Evolutionary conservation across 2,113 vertebrate genomes (phyloP).

Genomic region (Platichthys stellatus): DNA sequence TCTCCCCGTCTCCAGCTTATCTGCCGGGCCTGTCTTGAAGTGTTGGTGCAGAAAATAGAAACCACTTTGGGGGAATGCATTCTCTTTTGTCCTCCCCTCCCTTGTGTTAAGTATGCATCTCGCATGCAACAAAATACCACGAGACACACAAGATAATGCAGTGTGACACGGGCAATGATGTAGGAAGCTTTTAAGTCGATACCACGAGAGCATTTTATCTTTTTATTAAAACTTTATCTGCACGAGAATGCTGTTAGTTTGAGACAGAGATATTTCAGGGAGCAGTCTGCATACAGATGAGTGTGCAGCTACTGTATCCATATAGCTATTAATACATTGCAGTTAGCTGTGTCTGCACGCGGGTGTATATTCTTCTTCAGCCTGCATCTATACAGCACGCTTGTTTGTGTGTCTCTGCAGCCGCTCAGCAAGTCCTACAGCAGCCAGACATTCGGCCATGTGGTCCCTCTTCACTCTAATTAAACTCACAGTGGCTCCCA

Average conservation of each 20-base stretch:
- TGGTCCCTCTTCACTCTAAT: conserved; percentile 71
- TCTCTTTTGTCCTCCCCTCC: conserved; percentile 10
- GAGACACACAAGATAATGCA: conserved; percentile 36
- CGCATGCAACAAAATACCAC: conserved; percentile 17
- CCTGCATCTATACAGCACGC: conserved; percentile 10
- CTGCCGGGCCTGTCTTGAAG: conserved; percentile 58
- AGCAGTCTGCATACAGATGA: conserved; percentile 60
- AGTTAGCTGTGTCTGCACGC: background rate
- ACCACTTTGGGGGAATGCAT: conserved; percentile 30
- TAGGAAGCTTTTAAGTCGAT: conserved; percentile 38
- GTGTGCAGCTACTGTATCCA: conserved; percentile 36
- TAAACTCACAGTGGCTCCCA: conserved; percentile 72
- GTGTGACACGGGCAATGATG: conserved; percentile 24
- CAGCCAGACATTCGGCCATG: conserved; percentile 63
- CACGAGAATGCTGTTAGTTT: conserved; percentile 21
- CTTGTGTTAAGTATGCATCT: conserved; percentile 31
- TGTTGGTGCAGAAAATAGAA: conserved; percentile 70
- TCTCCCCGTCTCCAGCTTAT: conserved; percentile 69
- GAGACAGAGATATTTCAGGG: conserved; percentile 33
- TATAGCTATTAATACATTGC: conserved; percentile 44
- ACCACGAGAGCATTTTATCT: conserved; percentile 29
- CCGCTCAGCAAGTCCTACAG: conserved; percentile 42
- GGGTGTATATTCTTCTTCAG: conserved; percentile 10
- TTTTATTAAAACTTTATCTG: conserved; percentile 43
- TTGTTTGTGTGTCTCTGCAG: conserved; percentile 40